Conservation (phyloP, 2,888 invertebrate species). For the Leptinotarsa haldemani region DNA sequence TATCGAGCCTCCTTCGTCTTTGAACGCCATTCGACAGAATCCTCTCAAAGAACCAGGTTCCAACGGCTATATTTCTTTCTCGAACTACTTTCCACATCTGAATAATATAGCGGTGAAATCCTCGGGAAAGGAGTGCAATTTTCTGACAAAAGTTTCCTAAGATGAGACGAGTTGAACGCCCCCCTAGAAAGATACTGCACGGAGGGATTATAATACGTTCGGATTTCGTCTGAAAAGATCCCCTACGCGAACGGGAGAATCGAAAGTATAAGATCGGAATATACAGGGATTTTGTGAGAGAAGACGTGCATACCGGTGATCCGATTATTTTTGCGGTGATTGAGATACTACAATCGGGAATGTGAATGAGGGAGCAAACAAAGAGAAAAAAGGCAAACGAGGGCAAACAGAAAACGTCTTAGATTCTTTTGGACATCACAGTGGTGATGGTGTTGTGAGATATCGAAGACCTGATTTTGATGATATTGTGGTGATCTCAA, state of each 20-base stretch:
- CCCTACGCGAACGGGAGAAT: not conserved
- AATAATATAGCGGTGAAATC: constrained; percentile 14
- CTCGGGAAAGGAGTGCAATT: constrained; percentile 2
- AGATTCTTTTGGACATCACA: too few species aligned
- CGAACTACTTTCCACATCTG: not conserved
- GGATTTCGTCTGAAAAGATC: constrained; percentile 6
- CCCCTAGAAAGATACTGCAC: constrained; percentile 3
- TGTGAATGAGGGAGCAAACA: too few species aligned
- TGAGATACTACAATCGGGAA: not conserved
- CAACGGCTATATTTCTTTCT: not conserved
- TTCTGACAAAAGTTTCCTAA: constrained; percentile 3
- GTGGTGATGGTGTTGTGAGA: too few species aligned
- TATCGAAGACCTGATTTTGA: too few species aligned
- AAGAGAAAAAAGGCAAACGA: too few species aligned
- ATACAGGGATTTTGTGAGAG: constrained; percentile 1
- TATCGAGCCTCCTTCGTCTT: not conserved
- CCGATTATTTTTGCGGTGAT: not conserved
- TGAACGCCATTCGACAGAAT: constrained; percentile 4
- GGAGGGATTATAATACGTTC: constrained; percentile 13
- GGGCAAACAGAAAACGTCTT: too few species aligned
- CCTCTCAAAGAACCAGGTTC: not conserved
- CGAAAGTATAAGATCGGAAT: not conserved
- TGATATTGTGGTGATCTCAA: too few species aligned
- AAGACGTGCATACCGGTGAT: not conserved
- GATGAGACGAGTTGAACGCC: constrained; percentile 5